Conservation (phyloP, 2,888 invertebrate genomes). For the Tetragonula carbonaria region DNA sequence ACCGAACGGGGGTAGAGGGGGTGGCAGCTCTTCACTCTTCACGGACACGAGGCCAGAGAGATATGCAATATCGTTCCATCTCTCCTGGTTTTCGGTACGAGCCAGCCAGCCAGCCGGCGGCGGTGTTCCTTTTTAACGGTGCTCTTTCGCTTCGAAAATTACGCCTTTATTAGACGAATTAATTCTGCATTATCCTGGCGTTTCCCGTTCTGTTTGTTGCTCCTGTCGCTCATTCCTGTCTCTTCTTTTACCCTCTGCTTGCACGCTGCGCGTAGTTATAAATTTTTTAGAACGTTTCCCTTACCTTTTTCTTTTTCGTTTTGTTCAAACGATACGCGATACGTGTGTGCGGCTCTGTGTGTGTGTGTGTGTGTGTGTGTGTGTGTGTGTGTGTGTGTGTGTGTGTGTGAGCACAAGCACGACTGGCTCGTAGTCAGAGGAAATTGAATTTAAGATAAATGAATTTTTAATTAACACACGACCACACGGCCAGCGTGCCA, state of each 20-base stretch:
- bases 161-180: constrained; percentile 30
- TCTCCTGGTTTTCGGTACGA: constrained; percentile 5
- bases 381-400: neutral
- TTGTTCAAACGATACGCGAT: neutral
- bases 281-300: neutral
- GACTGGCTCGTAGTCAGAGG: neutral
- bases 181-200: constrained; percentile 6
- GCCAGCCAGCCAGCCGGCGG: constrained; percentile 15
- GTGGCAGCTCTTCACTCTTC: constrained; percentile 28
- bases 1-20: constrained; percentile 3
- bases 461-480: constrained; percentile 51
- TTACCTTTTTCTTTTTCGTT: neutral
- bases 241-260: neutral
- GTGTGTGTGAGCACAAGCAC: neutral
- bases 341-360: neutral
- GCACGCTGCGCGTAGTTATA: neutral
- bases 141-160: constrained; percentile 21
- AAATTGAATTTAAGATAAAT: constrained; percentile 51
- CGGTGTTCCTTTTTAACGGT: constrained; percentile 9
- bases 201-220: neutral
- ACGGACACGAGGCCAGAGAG: constrained; percentile 42
- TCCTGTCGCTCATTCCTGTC: neutral
- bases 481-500: neutral
- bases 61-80: constrained; percentile 45
- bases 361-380: too few relatives aligned